Evolutionary conservation across 1,140 invertebrate species (phyloP).

Genomic region (Rhopalosiphum padi): DNA sequence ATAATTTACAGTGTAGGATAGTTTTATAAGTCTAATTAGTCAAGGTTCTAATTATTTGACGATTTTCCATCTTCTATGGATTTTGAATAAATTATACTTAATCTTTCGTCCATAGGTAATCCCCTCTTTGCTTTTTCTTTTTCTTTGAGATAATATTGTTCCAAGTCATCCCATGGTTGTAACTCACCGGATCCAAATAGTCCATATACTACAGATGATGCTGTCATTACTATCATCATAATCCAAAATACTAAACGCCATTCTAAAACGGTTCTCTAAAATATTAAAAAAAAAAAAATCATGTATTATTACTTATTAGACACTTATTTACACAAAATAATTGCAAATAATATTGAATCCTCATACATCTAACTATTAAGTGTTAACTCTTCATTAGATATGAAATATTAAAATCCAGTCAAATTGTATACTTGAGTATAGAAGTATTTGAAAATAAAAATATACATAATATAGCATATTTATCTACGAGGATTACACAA

Average conservation of each 20-base stretch:
- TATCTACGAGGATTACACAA: too few relatives aligned
- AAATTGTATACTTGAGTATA: too few relatives aligned
- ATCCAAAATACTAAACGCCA: conserved; percentile 70
- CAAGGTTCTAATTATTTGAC: not conserved
- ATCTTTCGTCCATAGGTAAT: conserved; percentile 20
- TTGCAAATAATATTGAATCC: not conserved
- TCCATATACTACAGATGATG: conserved; percentile 65
- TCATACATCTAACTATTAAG: too few relatives aligned
- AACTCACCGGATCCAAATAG: conserved; percentile 63
- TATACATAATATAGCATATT: too few relatives aligned
- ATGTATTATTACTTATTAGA: not conserved
- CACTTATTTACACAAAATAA: not conserved
- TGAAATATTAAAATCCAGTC: too few relatives aligned
- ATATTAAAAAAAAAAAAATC: not conserved
- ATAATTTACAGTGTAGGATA: not conserved
- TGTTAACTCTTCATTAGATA: too few relatives aligned
- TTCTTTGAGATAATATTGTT: conserved; percentile 24
- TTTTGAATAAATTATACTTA: conserved; percentile 17
- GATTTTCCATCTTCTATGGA: conserved; percentile 25
- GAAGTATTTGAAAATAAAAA: too few relatives aligned
- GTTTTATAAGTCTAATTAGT: not conserved
- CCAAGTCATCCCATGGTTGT: conserved; percentile 62
- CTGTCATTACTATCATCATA: conserved; percentile 64
- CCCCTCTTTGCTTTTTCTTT: conserved; percentile 24
- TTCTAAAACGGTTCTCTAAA: conserved; percentile 63